Conservation (phyloP, 2,888 invertebrate species). For the Odontocerum albicorne region DNA sequence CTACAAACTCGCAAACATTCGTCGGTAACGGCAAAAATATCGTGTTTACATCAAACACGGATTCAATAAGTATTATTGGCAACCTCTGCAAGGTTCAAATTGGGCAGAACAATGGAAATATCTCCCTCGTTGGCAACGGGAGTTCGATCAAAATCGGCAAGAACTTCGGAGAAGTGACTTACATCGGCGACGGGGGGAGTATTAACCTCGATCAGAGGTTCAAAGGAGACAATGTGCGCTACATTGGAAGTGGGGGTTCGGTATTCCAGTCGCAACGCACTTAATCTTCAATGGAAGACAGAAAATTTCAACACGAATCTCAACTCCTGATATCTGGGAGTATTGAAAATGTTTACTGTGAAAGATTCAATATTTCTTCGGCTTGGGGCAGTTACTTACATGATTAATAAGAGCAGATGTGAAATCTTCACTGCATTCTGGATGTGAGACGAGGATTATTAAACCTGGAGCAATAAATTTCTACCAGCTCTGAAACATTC, state of each 20-base stretch:
- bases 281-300: too few relatives aligned
- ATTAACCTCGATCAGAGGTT: slow-evolving; percentile 14
- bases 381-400: too few relatives aligned
- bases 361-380: too few relatives aligned
- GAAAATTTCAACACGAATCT: too few relatives aligned
- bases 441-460: too few relatives aligned
- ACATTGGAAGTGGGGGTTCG: slow-evolving; percentile 19
- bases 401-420: too few relatives aligned
- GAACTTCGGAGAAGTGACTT: slow-evolving; percentile 23
- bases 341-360: too few relatives aligned
- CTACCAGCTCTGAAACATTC: too few relatives aligned
- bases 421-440: too few relatives aligned
- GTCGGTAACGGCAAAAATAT: slow-evolving; percentile 18
- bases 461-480: too few relatives aligned
- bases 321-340: too few relatives aligned
- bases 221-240: slow-evolving; percentile 18
- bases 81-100: slow-evolving; percentile 18
- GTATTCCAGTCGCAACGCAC: too few relatives aligned
- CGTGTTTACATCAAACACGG: slow-evolving; percentile 9
- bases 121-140: slow-evolving; percentile 19
- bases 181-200: slow-evolving; percentile 20
- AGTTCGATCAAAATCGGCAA: slow-evolving; percentile 16
- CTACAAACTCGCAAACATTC: slow-evolving; percentile 3
- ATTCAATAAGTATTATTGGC: slow-evolving; percentile 12
- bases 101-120: slow-evolving; percentile 12